Percentiles rank a stretch among this genome's conserved stretches.
These are phyloP conservation scores for Mastigias papua DNA, from an alignment of 30 jellyfish, hydroid and myxozoan genomes.

Conservation along the genomic window DNA sequence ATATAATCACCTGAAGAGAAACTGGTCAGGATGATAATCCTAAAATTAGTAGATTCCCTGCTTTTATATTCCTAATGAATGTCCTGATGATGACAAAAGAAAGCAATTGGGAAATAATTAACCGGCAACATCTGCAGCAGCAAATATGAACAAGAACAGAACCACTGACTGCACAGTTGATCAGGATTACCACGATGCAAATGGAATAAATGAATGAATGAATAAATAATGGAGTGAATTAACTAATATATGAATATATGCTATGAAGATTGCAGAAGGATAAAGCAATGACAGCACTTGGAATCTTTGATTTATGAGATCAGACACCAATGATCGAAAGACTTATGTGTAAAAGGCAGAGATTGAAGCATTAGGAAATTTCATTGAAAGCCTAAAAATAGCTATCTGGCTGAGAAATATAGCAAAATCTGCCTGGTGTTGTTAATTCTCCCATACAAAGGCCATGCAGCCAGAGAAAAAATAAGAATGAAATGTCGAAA, in stretches of 20 bases:
- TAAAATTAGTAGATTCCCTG: background rate
- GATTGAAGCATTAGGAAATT: background rate
- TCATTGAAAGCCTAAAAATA: too few species aligned
- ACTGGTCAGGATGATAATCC: background rate
- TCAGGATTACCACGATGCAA: background rate
- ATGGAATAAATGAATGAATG: too few species aligned
- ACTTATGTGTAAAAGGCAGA: background rate
- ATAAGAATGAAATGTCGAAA: too few species aligned
- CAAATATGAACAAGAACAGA: background rate
- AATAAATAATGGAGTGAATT: too few species aligned
- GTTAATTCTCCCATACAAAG: too few species aligned
- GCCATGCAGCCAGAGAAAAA: too few species aligned
- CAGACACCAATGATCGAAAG: background rate
- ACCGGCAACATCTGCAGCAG: background rate
- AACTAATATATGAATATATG: too few species aligned
- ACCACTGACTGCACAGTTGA: background rate
- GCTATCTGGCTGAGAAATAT: too few species aligned
- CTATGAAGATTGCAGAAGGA: background rate
- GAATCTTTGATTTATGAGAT: too few species aligned
- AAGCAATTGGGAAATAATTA: background rate
- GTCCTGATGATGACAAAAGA: background rate
- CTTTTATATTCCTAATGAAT: background rate
- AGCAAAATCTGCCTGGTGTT: too few species aligned
- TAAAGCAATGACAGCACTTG: background rate
- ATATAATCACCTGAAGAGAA: background rate